A percentile compares a stretch with the other conserved stretches of the same genome.
Conservation (phyloP, 2,888 invertebrate species). For the Cantharis rustica region DNA sequence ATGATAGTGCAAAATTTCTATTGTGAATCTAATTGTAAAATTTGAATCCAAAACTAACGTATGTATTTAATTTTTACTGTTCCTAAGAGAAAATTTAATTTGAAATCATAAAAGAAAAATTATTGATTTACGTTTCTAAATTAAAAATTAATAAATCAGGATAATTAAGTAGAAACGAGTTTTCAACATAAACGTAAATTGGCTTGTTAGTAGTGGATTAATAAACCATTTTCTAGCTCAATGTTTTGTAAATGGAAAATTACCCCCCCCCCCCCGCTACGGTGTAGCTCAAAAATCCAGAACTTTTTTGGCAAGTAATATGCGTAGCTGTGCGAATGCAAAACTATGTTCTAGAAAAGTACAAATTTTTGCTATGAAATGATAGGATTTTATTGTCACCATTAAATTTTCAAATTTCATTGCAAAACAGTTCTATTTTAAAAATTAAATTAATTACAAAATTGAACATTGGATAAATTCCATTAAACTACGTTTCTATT, state of each 20-base stretch:
- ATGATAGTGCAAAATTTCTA: not conserved
- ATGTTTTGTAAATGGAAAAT: not conserved
- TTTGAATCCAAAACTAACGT: not conserved
- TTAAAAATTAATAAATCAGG: not conserved
- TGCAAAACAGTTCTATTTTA: too few relatives aligned
- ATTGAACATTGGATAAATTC: too few relatives aligned
- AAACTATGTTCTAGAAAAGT: too few relatives aligned
- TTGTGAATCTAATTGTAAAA: not conserved
- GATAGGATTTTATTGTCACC: too few relatives aligned
- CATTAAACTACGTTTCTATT: too few relatives aligned
- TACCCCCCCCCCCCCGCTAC: not conserved
- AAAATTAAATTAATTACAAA: too few relatives aligned
- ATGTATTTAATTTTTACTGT: not conserved
- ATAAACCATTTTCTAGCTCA: not conserved
- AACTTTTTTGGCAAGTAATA: too few relatives aligned
- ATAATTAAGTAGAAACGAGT: not conserved
- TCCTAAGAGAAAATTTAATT: not conserved
- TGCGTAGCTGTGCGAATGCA: too few relatives aligned
- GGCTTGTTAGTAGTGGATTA: not conserved
- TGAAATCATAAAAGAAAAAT: not conserved
- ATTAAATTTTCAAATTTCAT: too few relatives aligned
- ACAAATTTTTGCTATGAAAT: too few relatives aligned
- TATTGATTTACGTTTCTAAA: not conserved
- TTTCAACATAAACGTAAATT: not conserved
- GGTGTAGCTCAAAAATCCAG: not conserved